Percentiles rank a stretch among this genome's conserved stretches.
These are phyloP conservation scores for Acleris literana DNA, from an alignment of 2,888 invertebrate genomes.

Conservation along the genomic window DNA sequence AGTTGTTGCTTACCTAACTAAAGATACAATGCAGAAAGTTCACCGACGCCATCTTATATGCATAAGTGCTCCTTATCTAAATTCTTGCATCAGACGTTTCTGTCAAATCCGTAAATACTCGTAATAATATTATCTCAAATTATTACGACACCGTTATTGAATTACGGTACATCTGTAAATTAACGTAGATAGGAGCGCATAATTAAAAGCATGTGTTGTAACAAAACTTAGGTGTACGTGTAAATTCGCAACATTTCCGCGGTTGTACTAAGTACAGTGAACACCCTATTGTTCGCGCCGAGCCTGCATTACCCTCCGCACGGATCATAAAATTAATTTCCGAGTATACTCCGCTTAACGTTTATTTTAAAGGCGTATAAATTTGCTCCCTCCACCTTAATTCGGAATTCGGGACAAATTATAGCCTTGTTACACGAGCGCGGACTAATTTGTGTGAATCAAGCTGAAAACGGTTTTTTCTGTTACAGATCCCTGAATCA, in stretches of 20 bases:
- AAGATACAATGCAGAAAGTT: no score
- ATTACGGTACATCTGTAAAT: neutral
- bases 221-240: neutral
- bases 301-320: slow-evolving; percentile 35
- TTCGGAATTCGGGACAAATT: slow-evolving; percentile 44
- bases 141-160: neutral
- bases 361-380: slow-evolving; percentile 39
- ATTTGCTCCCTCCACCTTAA: slow-evolving; percentile 40
- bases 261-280: neutral
- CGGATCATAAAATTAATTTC: slow-evolving; percentile 55
- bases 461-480: neutral
- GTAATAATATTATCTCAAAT: neutral
- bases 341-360: slow-evolving; percentile 37
- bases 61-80: no score
- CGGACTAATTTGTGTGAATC: slow-evolving; percentile 10
- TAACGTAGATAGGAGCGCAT: neutral
- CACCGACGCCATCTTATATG: no score
- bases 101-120: no score
- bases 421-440: slow-evolving; percentile 38
- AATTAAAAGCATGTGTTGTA: slow-evolving; percentile 12
- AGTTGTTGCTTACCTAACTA: no score
- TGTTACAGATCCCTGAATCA: no score
- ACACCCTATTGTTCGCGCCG: slow-evolving; percentile 10
- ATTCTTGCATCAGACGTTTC: no score
- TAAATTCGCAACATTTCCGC: slow-evolving; percentile 8